phyloP scores from a whole-genome alignment of 2,113 vertebrate species.

The Cairina moschata region DNA sequence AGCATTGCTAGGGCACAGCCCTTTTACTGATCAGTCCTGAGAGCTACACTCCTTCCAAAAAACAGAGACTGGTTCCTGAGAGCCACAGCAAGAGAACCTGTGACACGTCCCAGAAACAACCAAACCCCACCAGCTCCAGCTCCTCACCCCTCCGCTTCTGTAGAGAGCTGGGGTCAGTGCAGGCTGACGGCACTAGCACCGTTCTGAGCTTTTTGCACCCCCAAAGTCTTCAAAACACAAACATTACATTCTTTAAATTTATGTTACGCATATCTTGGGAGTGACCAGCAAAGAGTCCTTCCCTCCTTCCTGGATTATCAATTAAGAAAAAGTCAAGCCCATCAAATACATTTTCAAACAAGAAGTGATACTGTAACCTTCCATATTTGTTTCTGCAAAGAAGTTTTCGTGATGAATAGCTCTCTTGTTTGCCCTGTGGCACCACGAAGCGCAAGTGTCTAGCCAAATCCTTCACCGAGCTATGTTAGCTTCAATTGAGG shows the following conservation, averaged over 20 bases:
- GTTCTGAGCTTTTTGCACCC: not conserved
- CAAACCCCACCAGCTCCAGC: not conserved
- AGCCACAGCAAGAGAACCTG: not conserved
- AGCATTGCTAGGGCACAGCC: not conserved
- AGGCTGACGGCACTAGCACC: not conserved
- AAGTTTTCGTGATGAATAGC: not conserved
- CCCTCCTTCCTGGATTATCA: not conserved
- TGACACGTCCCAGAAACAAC: not conserved
- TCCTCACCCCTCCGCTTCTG: not conserved
- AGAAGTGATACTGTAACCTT: not conserved
- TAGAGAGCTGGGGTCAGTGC: not conserved
- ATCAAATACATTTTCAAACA: not conserved
- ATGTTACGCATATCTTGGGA: not conserved
- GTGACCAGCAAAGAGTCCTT: not conserved
- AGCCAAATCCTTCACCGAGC: not conserved
- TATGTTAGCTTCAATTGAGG: not conserved
- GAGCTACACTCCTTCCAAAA: not conserved
- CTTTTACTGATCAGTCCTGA: not conserved
- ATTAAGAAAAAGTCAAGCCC: not conserved
- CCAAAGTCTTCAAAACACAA: not conserved
- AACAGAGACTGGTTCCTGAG: not conserved
- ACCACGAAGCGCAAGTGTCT: not conserved
- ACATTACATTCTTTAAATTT: not conserved
- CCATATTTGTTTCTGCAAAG: slow-evolving; percentile 6
- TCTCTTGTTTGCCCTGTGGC: not conserved